Base-by-base conservation (phyloP, 2,113 vertebrate genomes). In the Cynopterus brachyotis region DNA sequence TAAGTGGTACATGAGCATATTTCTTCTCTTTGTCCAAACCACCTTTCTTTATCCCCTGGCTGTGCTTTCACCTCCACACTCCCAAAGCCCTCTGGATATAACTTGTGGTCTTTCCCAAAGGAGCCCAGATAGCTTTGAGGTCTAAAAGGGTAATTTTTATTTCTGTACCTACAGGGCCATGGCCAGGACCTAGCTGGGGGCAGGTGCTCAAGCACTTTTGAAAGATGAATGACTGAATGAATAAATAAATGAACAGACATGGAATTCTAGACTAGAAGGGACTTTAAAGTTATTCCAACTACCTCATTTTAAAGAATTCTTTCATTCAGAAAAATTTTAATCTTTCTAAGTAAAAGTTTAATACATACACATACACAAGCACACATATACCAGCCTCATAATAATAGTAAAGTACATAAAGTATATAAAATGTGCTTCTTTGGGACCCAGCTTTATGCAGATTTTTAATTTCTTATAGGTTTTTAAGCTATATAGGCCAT, bases 401-500 rank as follows among this genome's bases (percentile, higher is more conserved):
- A 42, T 32, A 45, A 75, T 20, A 92, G n/a, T 12, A 75, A 95
- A 86, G 22, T 45, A 84, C 45, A 87, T 66, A 89, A 91, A 93
- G 17, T 40, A 84, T 59, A 87, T 66, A 89, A 91, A 93, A 89
- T 87, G 2, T 76, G 37, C 5, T 32, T 95, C 53, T 88, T 81
- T 92, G 42, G 20, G 42, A 90, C 22, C 8, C 95, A 80, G 70
- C 30, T 95, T 96, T 73, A 75, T 67, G 32, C 19, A 89, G 30
- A 94, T 88, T 96, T 95, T 95, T 1, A 81, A 86, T 83, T 73
- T 76, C 40, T 96, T 92, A 64, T 2, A 83, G 28, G 16, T 28
- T 93, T 88, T 96, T 96, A 87, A 94, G 84, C 70, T 96, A 89
- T 79, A 53, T 94, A 95, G 94, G 55, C 66, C 80, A 96, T 81